Percentiles rank a stretch among this genome's conserved stretches.
These are phyloP conservation scores for Agrotis puta DNA, from an alignment of 2,888 invertebrate species.

Conservation along the genomic window DNA sequence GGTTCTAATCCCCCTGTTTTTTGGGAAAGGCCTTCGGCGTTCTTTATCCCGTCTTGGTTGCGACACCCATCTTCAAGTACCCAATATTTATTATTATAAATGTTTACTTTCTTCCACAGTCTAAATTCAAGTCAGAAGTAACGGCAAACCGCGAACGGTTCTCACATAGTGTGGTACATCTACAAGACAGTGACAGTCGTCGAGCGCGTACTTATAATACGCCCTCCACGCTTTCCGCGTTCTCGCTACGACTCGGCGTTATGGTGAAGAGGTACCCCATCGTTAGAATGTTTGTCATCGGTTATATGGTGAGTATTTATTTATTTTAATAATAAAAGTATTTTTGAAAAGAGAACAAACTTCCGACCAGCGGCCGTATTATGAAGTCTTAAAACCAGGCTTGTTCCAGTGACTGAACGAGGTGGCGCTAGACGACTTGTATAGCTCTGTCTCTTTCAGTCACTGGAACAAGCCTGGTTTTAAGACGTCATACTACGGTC, in stretches of 20 bases:
- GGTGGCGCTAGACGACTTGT: too few relatives aligned
- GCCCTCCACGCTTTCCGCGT: conserved; percentile 70
- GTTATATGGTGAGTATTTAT: conserved; percentile 93
- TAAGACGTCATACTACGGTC: too few relatives aligned
- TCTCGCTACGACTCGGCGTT: conserved; percentile 95
- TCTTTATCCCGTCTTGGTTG: too few relatives aligned
- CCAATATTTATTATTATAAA: background rate
- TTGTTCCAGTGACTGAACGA: too few relatives aligned
- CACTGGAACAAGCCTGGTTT: too few relatives aligned
- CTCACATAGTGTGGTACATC: conserved; percentile 80
- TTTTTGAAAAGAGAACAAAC: too few relatives aligned
- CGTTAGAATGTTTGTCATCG: conserved; percentile 95
- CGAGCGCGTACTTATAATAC: conserved; percentile 36
- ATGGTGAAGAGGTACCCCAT: conserved; percentile 95
- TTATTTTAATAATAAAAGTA: background rate
- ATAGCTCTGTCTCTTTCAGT: too few relatives aligned
- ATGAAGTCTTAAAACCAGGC: too few relatives aligned
- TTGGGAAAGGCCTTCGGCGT: too few relatives aligned
- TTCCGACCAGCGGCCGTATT: too few relatives aligned
- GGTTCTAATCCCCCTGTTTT: too few relatives aligned
- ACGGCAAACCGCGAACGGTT: conserved; percentile 66
- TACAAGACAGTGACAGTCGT: conserved; percentile 75
- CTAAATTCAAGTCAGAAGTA: conserved; percentile 76
- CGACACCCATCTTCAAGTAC: too few relatives aligned
- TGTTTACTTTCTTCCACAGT: conserved; percentile 61